Evolutionary conservation across 1,140 invertebrate species (phyloP), one percentile per base, ranked within the genome.

Genomic region (Euborellia annulipes): DNA sequence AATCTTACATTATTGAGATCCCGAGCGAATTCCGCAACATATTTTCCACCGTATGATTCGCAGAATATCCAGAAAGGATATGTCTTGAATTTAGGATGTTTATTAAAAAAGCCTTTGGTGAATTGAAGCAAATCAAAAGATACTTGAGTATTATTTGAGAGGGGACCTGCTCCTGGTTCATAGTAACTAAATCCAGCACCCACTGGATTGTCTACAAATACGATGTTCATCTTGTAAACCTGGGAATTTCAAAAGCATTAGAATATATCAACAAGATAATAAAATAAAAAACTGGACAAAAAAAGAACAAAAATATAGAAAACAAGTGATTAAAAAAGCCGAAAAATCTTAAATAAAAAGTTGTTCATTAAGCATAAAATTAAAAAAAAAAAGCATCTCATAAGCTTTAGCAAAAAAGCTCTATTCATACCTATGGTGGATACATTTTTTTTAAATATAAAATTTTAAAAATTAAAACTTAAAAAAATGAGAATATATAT

Each of bases 1-100:
- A 52, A 58, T 52, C 52, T 55, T 64, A 82, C 79, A 61, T 75
- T 63, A 52, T 70, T 62, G 57, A 82, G 67, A 21, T 62, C 54
- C 19, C 70, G 58, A 0, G 71, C 80, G 55, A 91, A 85, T 52
- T 85, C 80, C 7, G 80, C 73, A 0, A 83, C 77, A 82, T 89
- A 90, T 68, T 92, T 92, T 1, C 85, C 87, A n/a, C 86, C 86
- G 62, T 91, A 91, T 0, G 84, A 88, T 59, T 91, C 82, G 17
- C 76, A 80, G 48, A 81, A 81, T 37, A 91, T 85, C 52, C 86
- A 91, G 13, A 85, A 68, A 0, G 83, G 80, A 2, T 78, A 70
- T 3, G 60, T 64, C 54, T 75, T 67, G 55, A 86, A 85, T 50
- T 80, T 67, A 0, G 79, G 73, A 50, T 78, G 56, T 22, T 63